phyloP scores from a whole-genome alignment of 2,888 invertebrate genomes.

The Pyrrhia umbra region DNA sequence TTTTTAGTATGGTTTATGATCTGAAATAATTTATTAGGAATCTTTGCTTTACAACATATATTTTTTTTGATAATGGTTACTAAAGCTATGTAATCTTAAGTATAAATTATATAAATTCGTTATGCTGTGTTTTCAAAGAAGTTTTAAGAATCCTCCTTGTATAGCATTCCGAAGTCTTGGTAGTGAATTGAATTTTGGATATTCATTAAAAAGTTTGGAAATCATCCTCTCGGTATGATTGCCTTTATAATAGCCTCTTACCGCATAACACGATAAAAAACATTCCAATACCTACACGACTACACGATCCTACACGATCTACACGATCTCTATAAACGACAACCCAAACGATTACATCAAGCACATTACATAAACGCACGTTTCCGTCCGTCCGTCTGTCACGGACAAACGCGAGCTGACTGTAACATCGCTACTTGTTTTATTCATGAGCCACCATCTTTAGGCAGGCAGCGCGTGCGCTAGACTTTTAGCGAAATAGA shows the following conservation, averaged over 20 bases:
- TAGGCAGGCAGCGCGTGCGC: slow-evolving; percentile 46
- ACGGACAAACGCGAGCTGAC: slow-evolving; percentile 55
- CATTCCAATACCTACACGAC: not conserved
- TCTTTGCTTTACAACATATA: not conserved
- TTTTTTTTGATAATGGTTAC: not conserved
- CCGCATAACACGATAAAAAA: not conserved
- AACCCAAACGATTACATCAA: slow-evolving; percentile 49
- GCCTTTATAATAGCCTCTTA: not conserved
- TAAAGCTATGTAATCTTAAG: too few relatives aligned
- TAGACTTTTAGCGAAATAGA: slow-evolving; percentile 36
- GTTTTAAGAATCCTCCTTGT: too few relatives aligned
- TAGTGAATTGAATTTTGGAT: not conserved
- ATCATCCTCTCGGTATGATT: not conserved
- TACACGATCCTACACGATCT: too few relatives aligned
- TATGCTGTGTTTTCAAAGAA: too few relatives aligned
- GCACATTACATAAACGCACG: slow-evolving; percentile 56
- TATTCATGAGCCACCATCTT: slow-evolving; percentile 63
- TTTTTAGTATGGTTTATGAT: slow-evolving; percentile 28
- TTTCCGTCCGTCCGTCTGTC: slow-evolving; percentile 64
- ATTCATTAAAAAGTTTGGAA: not conserved
- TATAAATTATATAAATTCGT: too few relatives aligned
- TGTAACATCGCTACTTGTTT: slow-evolving; percentile 55
- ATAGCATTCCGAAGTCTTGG: too few relatives aligned
- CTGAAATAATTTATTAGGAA: slow-evolving; percentile 21
- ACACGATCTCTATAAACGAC: slow-evolving; percentile 44